Evolutionary conservation across 2,797 vertebrate genomes (phyloP), one percentile per base, ranked within the genome.

Genomic region (Crypturellus tataupa): DNA sequence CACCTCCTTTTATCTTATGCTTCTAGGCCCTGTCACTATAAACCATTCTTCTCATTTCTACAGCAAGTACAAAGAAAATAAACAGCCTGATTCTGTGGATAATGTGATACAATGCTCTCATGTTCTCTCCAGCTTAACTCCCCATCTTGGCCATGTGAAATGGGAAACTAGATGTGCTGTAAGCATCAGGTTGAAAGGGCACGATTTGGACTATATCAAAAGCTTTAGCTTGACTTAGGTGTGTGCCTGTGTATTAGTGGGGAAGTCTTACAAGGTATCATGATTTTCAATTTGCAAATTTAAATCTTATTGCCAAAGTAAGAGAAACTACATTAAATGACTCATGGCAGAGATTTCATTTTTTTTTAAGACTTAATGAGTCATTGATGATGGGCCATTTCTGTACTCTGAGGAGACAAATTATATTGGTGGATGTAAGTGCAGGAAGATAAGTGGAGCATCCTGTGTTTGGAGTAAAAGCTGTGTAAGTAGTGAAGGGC

Each of bases 381-480:
- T 40, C 69, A 40, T 42, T 72, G 29, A 89, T 64, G 75, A 85
- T 71, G 67, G 91, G 39, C 69, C 39, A 63, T 64, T 90, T 92
- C 63, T 75, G n/a, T 35, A 2, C 37, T 91, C 65, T 24, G 83
- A 93, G 67, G 5, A 29, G 81, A 58, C 31, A 35, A 85, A 70
- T 78, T 87, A 27, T 67, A 64, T 58, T 82, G 85, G 70, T 40
- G 81, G 89, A 15, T 51, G 25, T 76, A 85, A 79, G 63, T 82
- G 59, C 25, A 16, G 65, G 42, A 78, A 83, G 79, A 27, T 39
- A 87, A 93, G 67, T 29, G 59, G 69, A 87, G 20, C 35, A 79
- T 82, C 91, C 80, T 82, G 16, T 49, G 24, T 92, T 87, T 89
- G 93, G 91, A 96, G 75, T 19, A 35, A 4, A 85, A 85, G 31